Evolutionary conservation across 2,888 invertebrate species (phyloP).

Genomic region (Dysmachus trigonus): DNA sequence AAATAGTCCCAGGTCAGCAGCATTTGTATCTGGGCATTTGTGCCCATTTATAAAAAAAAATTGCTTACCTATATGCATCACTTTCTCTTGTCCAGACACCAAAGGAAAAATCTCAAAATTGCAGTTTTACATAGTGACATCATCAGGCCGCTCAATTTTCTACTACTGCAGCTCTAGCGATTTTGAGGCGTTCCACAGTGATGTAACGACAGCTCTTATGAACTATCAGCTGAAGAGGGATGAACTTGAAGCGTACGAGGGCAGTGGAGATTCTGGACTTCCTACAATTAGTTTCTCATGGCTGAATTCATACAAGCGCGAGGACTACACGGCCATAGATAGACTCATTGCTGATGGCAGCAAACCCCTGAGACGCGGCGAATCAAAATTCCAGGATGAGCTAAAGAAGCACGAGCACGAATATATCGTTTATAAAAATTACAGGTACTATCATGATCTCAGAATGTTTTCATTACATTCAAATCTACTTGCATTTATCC

Average conservation of each 20-base stretch:
- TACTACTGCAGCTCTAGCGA: slow-evolving; percentile 59
- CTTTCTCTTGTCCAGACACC: slow-evolving; percentile 51
- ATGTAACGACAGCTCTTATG: slow-evolving; percentile 52
- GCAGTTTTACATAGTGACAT: slow-evolving; percentile 58
- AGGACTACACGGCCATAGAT: slow-evolving; percentile 54
- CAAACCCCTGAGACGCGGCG: slow-evolving; percentile 53
- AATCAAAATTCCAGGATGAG: slow-evolving; percentile 60
- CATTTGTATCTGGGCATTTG: too few species aligned
- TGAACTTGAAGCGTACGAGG: background rate
- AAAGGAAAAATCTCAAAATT: slow-evolving; percentile 58
- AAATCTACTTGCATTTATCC: too few species aligned
- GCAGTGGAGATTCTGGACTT: background rate
- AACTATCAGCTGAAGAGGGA: background rate
- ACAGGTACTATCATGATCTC: slow-evolving; percentile 54
- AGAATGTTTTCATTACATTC: slow-evolving; percentile 54
- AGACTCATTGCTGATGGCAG: slow-evolving; percentile 53
- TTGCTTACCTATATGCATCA: background rate
- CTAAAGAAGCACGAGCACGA: slow-evolving; percentile 62
- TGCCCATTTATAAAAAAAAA: too few species aligned
- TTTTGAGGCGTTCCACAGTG: slow-evolving; percentile 57
- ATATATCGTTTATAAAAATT: slow-evolving; percentile 61
- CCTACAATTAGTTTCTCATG: slow-evolving; percentile 52
- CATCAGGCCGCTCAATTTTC: slow-evolving; percentile 56
- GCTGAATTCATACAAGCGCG: slow-evolving; percentile 62
- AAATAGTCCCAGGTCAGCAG: slow-evolving; percentile 72